phyloP scores from a whole-genome alignment of 2,113 vertebrate species.

The Vombatus ursinus region DNA sequence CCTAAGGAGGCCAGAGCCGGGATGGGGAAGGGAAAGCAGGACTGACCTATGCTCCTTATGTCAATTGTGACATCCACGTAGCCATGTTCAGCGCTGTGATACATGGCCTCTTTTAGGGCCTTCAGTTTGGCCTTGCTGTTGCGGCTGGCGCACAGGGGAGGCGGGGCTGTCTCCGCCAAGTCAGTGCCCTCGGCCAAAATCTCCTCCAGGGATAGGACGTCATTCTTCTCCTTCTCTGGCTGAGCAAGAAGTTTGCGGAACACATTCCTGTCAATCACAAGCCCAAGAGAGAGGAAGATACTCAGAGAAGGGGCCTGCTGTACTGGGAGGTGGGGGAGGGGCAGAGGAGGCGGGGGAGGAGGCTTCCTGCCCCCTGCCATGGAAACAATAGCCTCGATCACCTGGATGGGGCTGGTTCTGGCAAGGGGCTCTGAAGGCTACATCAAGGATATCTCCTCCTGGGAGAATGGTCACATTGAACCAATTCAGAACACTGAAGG shows the following conservation, averaged over 20 bases:
- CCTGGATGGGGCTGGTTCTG: accelerated
- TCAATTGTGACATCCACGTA: constrained; percentile 98
- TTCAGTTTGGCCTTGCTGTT: constrained; percentile 96
- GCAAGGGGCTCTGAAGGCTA: neutral
- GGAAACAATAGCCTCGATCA: constrained; percentile 12
- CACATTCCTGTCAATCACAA: constrained; percentile 90
- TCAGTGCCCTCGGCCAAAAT: constrained; percentile 96
- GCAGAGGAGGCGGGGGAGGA: neutral
- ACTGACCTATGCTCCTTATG: constrained; percentile 95
- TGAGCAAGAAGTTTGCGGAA: constrained; percentile 97
- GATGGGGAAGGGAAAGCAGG: neutral
- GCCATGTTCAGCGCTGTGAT: constrained; percentile 96
- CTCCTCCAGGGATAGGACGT: constrained; percentile 97
- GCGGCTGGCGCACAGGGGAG: constrained; percentile 90
- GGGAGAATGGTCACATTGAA: neutral
- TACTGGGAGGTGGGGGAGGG: neutral
- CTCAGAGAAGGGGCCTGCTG: constrained; percentile 61
- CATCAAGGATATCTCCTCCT: accelerated
- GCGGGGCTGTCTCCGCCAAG: constrained; percentile 87
- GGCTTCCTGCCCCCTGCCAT: constrained; percentile 13
- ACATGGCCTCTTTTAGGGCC: constrained; percentile 97
- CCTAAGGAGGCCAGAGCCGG: neutral
- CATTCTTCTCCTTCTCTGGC: constrained; percentile 94
- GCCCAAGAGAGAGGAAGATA: constrained; percentile 67
- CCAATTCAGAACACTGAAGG: neutral